Percentiles rank a stretch among this genome's conserved stretches.
Conservation (phyloP, 1,140 invertebrate species). For the Thaumatotibia leucotreta region DNA sequence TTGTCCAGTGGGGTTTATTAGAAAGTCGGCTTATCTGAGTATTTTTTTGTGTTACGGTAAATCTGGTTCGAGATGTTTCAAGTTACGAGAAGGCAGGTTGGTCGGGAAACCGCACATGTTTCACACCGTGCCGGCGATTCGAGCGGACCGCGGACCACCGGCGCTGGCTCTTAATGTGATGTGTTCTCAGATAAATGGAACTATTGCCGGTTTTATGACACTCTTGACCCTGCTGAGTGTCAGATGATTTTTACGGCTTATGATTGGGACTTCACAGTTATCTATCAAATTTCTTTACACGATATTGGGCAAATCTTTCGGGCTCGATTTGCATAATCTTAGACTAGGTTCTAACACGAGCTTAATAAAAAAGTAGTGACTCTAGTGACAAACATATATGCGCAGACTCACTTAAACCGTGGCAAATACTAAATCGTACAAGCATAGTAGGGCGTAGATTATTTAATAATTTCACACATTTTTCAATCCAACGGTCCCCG, state of each 20-base stretch:
- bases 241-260: neutral
- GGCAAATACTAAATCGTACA: too few species aligned
- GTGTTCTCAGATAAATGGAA: neutral
- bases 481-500: too few species aligned
- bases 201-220: neutral
- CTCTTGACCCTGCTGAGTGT: neutral
- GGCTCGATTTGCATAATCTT: too few species aligned
- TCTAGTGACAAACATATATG: too few species aligned
- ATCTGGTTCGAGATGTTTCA: slow-evolving; percentile 42
- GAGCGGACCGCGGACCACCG: neutral
- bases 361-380: too few species aligned
- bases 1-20: slow-evolving; percentile 61
- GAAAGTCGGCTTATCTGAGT: slow-evolving; percentile 69
- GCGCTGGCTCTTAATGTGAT: neutral
- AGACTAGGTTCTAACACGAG: too few species aligned
- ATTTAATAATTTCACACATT: too few species aligned
- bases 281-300: too few species aligned
- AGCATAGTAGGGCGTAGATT: too few species aligned
- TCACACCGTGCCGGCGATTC: neutral
- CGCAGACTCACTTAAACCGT: too few species aligned
- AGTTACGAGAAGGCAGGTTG: neutral
- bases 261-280: too few species aligned
- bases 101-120: slow-evolving; percentile 1
- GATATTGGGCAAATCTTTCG: too few species aligned
- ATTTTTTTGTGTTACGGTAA: slow-evolving; percentile 71